Percentiles rank a stretch among this genome's conserved stretches.
phyloP scores from a whole-genome alignment of 2,113 vertebrate species.

The Psittacula cyanocephala region DNA sequence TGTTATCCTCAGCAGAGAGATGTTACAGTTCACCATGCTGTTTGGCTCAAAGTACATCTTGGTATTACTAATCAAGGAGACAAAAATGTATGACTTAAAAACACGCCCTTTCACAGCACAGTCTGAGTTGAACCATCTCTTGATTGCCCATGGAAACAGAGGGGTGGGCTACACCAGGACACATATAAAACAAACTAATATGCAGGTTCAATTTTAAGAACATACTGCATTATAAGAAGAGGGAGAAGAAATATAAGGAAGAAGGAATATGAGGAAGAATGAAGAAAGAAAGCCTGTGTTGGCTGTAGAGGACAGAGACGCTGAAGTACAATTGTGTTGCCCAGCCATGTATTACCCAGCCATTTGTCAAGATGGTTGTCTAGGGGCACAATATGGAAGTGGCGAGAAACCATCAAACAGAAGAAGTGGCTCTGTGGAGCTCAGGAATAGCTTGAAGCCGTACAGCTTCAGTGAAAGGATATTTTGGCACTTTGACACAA shows the following conservation, averaged over 20 bases:
- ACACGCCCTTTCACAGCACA: neutral
- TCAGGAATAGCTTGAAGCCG: neutral
- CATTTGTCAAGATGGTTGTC: neutral
- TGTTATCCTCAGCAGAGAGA: neutral
- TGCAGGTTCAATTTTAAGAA: neutral
- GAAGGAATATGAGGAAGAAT: neutral
- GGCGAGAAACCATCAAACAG: neutral
- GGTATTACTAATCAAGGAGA: neutral
- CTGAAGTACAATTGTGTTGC: neutral
- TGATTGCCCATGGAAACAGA: neutral
- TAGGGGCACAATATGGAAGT: neutral
- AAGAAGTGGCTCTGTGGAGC: neutral
- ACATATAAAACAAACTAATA: neutral
- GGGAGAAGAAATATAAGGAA: neutral
- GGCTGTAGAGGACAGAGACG: neutral
- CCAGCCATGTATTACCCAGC: neutral
- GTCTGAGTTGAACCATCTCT: neutral
- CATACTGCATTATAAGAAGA: neutral
- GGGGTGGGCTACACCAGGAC: neutral
- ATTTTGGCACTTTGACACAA: neutral
- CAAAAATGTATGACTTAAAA: neutral
- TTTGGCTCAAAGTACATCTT: neutral
- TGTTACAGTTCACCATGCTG: fast-evolving
- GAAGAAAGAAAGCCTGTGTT: neutral
- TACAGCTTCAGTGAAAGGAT: neutral